These are phyloP conservation scores for Pseudococcus viburni DNA, from an alignment of 2,888 invertebrate species.

Conservation along the genomic window DNA sequence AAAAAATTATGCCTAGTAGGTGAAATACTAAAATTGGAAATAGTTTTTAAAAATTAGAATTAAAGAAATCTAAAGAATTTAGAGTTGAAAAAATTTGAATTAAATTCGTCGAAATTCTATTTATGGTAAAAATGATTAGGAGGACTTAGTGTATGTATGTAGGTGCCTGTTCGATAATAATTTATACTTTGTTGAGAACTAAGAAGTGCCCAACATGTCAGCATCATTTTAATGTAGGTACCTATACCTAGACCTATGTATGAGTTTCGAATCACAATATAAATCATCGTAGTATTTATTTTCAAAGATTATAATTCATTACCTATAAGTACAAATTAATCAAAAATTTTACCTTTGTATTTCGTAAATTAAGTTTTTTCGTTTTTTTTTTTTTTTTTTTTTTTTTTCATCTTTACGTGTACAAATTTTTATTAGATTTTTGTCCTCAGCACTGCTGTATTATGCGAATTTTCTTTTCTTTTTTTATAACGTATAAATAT, in stretches of 20 bases:
- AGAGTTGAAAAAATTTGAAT: no score
- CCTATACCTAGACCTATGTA: no score
- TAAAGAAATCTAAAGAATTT: no score
- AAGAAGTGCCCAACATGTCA: background rate
- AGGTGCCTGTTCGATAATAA: background rate
- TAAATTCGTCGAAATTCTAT: no score
- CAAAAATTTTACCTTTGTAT: constrained; percentile 36
- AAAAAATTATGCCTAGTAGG: no score
- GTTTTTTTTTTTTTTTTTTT: background rate
- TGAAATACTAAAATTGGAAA: no score
- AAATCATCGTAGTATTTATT: background rate
- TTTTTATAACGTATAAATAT: background rate
- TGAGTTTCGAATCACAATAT: background rate
- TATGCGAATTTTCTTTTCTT: constrained; percentile 1
- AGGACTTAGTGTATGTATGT: background rate
- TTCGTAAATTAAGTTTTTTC: background rate
- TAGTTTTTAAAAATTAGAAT: no score
- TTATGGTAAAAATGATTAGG: no score
- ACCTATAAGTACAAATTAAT: constrained; percentile 31
- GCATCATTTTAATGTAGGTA: background rate
- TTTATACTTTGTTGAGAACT: background rate
- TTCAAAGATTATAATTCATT: background rate
- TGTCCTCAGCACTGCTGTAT: background rate
- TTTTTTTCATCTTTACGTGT: background rate
- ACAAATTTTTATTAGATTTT: constrained; percentile 9